A percentile compares a stretch with the other conserved stretches of the same genome.
These are phyloP conservation scores for Pandemis heparana DNA, from an alignment of 2,888 invertebrate species.

Conservation along the genomic window DNA sequence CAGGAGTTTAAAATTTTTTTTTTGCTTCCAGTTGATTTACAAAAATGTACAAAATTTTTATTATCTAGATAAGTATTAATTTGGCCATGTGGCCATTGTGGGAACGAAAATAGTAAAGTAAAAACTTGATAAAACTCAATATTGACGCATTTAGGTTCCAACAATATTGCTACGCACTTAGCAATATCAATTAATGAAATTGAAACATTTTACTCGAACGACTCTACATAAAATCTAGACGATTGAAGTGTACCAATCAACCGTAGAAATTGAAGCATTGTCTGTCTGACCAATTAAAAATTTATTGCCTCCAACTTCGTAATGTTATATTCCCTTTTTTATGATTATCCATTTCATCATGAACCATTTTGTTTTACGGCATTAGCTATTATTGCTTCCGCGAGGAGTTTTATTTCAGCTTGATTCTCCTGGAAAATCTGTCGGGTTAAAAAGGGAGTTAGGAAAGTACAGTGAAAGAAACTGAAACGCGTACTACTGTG, in stretches of 20 bases:
- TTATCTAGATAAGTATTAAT: too few species aligned
- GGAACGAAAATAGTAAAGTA: too few species aligned
- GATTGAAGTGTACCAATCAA: conserved; percentile 54
- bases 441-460: background rate
- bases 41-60: too few species aligned
- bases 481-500: too few species aligned
- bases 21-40: too few species aligned
- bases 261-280: conserved; percentile 54
- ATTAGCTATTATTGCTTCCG: conserved; percentile 25
- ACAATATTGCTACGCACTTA: conserved; percentile 27
- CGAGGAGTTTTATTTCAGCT: background rate
- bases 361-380: conserved; percentile 60
- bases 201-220: conserved; percentile 32
- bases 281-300: conserved; percentile 61
- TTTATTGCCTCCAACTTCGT: conserved; percentile 49
- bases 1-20: too few species aligned
- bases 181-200: conserved; percentile 38
- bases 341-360: conserved; percentile 68
- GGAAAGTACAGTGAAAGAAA: too few species aligned
- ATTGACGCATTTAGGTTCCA: background rate
- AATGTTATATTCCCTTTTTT: conserved; percentile 59
- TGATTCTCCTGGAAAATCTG: conserved; percentile 13
- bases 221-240: conserved; percentile 38
- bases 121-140: too few species aligned
- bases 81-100: too few species aligned